Evolutionary conservation across 2,797 vertebrate species (phyloP), one percentile per base, ranked within the genome.

Genomic region (Lemur catta): DNA sequence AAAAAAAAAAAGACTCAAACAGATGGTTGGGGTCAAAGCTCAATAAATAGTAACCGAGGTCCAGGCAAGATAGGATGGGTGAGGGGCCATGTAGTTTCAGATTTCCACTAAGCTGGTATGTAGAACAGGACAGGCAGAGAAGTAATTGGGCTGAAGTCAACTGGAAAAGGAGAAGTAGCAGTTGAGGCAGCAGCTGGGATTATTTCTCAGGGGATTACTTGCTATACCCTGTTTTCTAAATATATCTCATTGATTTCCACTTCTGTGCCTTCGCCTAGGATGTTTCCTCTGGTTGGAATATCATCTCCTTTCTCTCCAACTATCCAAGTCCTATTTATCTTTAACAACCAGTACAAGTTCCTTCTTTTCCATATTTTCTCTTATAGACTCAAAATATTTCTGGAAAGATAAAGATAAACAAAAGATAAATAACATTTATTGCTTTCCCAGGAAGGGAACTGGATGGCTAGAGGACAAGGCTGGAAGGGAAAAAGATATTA

Each of bases 11-110:
- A 57, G 63, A 79, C 78, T 75, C 67, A 95, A 97, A 97, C 95
- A 96, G 94, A 95, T 97, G 89, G 89, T 89, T 96, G 86, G 89
- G 43, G 94, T 95, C 91, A 96, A 96, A 92, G 89, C 89, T 96
- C 91, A 95, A 93, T 94, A 96, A 96, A 97, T 96, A 96, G 94
- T 94, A 97, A 97, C 71, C 18, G 74, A 97, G 95, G 75, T 93
- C 93, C n/a, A 95, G 63, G 82, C 55, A 92, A 94, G 85, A 88
- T 35, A 91, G 89, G 61, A 96, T 72, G 78, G 79, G 41, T 79
- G 65, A 97, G 94, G 86, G 94, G 91, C 89, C 97, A 84, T 30
- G 20, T 33, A 84, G 89, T 91, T 24, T 96, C 93, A 59, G 33
- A 76, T 97, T 97, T 94, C 95, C 48, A 55, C 50, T 89, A 71